Evolutionary conservation across 1,140 invertebrate genomes (phyloP), one percentile per base, ranked within the genome.

Genomic region (Zaprionus africanus): DNA sequence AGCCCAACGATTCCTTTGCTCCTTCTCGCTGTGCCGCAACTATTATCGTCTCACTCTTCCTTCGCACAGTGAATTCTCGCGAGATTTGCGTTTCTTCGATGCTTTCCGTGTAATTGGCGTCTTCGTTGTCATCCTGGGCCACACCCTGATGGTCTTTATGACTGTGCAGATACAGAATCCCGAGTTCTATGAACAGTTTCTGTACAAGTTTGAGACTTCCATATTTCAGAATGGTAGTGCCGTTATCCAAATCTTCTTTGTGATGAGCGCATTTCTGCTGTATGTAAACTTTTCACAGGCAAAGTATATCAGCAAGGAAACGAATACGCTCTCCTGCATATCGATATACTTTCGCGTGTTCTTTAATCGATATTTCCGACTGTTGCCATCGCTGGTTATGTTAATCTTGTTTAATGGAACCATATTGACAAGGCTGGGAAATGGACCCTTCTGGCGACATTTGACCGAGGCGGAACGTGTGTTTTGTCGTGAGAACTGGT

Each of bases 401-500:
- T 76, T 94, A 2, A 93, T 95, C 19, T 85, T 94, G 11, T 93
- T 94, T 28, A 94, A 94, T 69, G 92, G 93, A 0, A 94, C 93
- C 0, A 59, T 93, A 0, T 84, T 94, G 4, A 78, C 57, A 1
- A 64, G 93, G 28, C 31, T 94, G 2, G 92, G 93, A 6, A 78
- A 87, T 62, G 94, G 94, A 1, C 94, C 94, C 1, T 80, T 93
- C 3, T 95, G 94, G 94, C 80, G 93, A 3, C 78, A 79, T 6
- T 68, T 93, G 43, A 81, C 94, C 0, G 92, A 93, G 6, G 58
- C 79, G 1, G 94, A 95, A 56, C 90, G 93, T 1, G 79, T 93
- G 5, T 93, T 93, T 49, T 96, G 95, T 69, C 92, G 94, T 0
- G 88, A 93, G 7, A 94, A 94, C 78, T 96, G 95, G 95, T 96